Base-by-base conservation (phyloP, 2,113 vertebrate species). In the Nettapus auritus region DNA sequence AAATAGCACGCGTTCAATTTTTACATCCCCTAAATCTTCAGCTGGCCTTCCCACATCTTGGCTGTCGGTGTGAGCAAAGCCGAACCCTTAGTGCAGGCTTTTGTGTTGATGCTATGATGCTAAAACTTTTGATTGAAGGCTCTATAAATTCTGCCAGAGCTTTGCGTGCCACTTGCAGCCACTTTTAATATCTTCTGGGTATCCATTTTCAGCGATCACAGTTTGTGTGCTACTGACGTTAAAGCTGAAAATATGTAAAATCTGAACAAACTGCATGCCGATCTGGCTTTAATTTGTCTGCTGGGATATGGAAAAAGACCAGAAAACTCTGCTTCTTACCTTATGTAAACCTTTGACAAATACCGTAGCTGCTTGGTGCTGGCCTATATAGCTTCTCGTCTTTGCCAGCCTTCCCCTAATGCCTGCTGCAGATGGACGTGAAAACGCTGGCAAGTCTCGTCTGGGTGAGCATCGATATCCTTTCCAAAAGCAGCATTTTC, bases 121-220 rank as follows among this genome's bases (percentile, higher is more conserved):
- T 52, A 2, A 40, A 33, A 2, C 22, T 64, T 56, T 33, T 22
- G 15, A 3, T 8, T 42, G 60, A 40, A 44, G 16, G 17, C 18
- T 1, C 46, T 5, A 0, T 13, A 33, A 70, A 36, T 82, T 6
- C 6, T 3, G 1, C 1, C 42, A 1, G 10, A 3, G 26, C 25
- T 82, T 53, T 38, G 9, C n/a, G 3, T 34, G 70, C 25, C 22
- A 0, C 19, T 50, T 38, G 40, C 26, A 62, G 33, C 56, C 36
- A 9, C 44, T 69, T 73, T 2, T 0, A 8, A 19, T 5, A 2
- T 38, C 66, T 77, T 48, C 10, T 40, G 56, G 57, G 4, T 44
- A 19, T 34, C 26, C 3, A 21, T 48, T 82, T 34, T 22, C 44
- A 57, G 64, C 5, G 1, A n/a, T 80, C 21, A 1, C 20, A 14